phyloP scores from a whole-genome alignment of 1,140 invertebrate genomes.

The Plodia interpunctella region DNA sequence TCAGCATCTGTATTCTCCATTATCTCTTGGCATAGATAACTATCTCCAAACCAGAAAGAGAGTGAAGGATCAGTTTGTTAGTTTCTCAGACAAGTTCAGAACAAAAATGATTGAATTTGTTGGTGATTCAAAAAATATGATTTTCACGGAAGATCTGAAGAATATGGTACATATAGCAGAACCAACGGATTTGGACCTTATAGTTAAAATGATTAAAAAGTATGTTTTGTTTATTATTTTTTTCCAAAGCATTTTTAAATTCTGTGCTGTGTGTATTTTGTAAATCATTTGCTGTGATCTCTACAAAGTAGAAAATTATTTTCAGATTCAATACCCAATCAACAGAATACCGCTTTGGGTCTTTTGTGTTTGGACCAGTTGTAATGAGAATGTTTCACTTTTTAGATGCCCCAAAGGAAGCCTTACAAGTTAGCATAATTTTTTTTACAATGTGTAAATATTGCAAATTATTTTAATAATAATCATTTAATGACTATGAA shows the following conservation, averaged over 20 bases:
- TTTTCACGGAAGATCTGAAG: conserved; percentile 92
- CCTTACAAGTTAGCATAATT: conserved; percentile 72
- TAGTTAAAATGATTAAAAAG: conserved; percentile 83
- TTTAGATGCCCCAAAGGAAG: conserved; percentile 83
- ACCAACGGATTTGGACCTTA: conserved; percentile 81
- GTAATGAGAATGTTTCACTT: conserved; percentile 87
- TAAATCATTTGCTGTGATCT: too few species aligned
- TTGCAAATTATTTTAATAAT: too few species aligned
- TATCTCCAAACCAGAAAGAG: conserved; percentile 77
- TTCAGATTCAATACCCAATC: conserved; percentile 85
- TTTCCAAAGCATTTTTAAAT: too few species aligned
- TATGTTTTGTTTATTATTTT: conserved; percentile 50
- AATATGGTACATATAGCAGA: conserved; percentile 86
- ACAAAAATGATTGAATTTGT: conserved; percentile 82
- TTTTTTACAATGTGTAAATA: too few species aligned
- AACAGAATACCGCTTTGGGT: conserved; percentile 84
- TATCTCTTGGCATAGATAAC: conserved; percentile 78
- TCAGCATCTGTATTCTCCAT: conserved; percentile 73
- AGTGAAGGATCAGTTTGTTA: conserved; percentile 76
- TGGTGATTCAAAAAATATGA: conserved; percentile 77
- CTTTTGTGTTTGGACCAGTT: conserved; percentile 89
- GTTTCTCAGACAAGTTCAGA: conserved; percentile 81
- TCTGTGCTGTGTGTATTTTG: too few species aligned
- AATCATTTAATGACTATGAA: too few species aligned
- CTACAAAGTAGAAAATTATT: conserved; percentile 15